Evolutionary conservation across 2,797 vertebrate genomes (phyloP), one percentile per base, ranked within the genome.

Genomic region (Cryptoprocta ferox): DNA sequence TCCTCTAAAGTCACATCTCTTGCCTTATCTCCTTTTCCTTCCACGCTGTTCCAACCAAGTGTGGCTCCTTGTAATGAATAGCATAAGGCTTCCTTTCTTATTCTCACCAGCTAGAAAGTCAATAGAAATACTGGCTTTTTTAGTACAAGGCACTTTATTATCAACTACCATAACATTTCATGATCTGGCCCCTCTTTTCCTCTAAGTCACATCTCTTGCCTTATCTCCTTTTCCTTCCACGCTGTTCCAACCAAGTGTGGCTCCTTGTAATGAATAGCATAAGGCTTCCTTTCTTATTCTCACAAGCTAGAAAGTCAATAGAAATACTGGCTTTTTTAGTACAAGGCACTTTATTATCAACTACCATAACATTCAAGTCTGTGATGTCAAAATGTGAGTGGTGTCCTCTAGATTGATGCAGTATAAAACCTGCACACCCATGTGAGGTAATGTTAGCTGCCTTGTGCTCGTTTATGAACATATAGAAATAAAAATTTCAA

Each of bases 221-320:
- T 63, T 30, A 18, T 53, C 42, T 4, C 59, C 19, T 30, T 80
- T 80, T 85, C 10, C 70, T 30, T 30, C 14, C 59, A 75, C 3
- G 14, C 65, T 37, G 30, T 45, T 93, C 35, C 50, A 70, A 35
- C 11, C 7, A 70, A 21, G 7, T 56, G 12, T 63, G 28, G 1
- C 19, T 92, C 35, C 45, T 39, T 35, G n/a, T 10, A 80, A 32
- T 66, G 48, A 63, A 80, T 81, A 73, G 11, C n/a, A 85, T 61
- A 81, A 92, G 48, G 0, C 10, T 75, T 73, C 48, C 28, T 79
- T 79, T 83, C 94, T 84, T 88, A 78, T 82, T 78, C 10, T 71
- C 26, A 28, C 53, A 24, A n/a, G 3, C 28, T 71, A n/a, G 35
- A 94, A 94, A 80, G 48, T 71, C 75, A 42, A 71, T 48, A 32